phyloP scores from a whole-genome alignment of 2,888 invertebrate species.

The Endotricha flammealis region DNA sequence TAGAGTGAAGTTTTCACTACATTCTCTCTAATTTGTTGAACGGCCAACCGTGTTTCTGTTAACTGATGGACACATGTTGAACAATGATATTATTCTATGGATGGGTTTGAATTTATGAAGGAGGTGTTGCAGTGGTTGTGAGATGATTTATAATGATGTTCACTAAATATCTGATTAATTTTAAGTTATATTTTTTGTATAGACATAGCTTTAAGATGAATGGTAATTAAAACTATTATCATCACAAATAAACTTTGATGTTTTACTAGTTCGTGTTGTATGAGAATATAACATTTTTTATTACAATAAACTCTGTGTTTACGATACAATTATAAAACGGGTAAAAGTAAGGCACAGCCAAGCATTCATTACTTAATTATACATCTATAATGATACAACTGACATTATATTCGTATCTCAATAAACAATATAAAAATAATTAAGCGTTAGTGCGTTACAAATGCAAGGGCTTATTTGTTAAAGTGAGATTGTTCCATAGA shows the following conservation, averaged over 20 bases:
- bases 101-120: slow-evolving; percentile 60
- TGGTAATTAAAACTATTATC: slow-evolving; percentile 69
- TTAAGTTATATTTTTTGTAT: slow-evolving; percentile 77
- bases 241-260: slow-evolving; percentile 34
- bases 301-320: not conserved
- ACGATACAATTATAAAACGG: not conserved
- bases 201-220: slow-evolving; percentile 69
- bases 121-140: slow-evolving; percentile 75
- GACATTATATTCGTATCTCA: not conserved
- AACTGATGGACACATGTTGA: slow-evolving; percentile 44
- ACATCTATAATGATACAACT: not conserved
- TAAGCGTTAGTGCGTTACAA: slow-evolving; percentile 5
- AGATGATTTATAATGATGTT: slow-evolving; percentile 76
- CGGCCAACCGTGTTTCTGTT: slow-evolving; percentile 42
- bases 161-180: slow-evolving; percentile 74
- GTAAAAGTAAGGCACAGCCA: slow-evolving; percentile 47
- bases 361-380: slow-evolving; percentile 24
- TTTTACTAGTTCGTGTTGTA: too few relatives aligned
- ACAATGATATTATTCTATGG: slow-evolving; percentile 58
- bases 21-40: slow-evolving; percentile 36
- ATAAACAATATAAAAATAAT: slow-evolving; percentile 12
- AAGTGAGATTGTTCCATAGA: slow-evolving; percentile 82
- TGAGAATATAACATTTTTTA: not conserved
- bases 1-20: slow-evolving; percentile 22
- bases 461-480: slow-evolving; percentile 56